Percentiles rank a stretch among this genome's conserved stretches.
phyloP scores from a whole-genome alignment of 2,113 vertebrate genomes.

The Actinemys pallida region DNA sequence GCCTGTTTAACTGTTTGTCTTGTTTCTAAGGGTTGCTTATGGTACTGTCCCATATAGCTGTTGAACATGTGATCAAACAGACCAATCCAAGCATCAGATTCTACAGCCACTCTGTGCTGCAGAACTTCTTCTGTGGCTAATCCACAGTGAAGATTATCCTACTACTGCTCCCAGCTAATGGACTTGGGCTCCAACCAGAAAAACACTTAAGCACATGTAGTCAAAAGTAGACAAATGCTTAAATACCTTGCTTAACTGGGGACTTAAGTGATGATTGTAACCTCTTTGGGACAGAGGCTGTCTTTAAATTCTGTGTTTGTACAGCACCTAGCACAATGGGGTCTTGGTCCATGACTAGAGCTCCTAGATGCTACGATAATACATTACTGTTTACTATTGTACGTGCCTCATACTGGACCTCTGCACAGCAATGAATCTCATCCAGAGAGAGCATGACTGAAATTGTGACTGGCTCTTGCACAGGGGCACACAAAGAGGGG shows the following conservation, averaged over 20 bases:
- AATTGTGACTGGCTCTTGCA: background rate
- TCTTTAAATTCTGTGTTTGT: background rate
- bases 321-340: background rate
- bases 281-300: background rate
- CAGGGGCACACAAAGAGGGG: background rate
- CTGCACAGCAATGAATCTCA: background rate
- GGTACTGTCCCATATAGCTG: background rate
- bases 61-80: background rate
- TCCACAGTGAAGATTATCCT: background rate
- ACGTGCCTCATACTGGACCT: background rate
- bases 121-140: background rate
- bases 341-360: background rate
- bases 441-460: background rate
- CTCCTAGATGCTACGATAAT: background rate
- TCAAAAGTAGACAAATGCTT: background rate
- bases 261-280: background rate
- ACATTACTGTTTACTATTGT: background rate
- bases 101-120: background rate
- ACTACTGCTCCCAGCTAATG: background rate
- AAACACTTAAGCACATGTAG: background rate
- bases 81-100: background rate
- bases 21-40: background rate
- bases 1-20: background rate
- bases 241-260: background rate
- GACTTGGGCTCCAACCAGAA: background rate